Base-by-base conservation (phyloP, 1,140 invertebrate genomes). In the Idris sp. region DNA sequence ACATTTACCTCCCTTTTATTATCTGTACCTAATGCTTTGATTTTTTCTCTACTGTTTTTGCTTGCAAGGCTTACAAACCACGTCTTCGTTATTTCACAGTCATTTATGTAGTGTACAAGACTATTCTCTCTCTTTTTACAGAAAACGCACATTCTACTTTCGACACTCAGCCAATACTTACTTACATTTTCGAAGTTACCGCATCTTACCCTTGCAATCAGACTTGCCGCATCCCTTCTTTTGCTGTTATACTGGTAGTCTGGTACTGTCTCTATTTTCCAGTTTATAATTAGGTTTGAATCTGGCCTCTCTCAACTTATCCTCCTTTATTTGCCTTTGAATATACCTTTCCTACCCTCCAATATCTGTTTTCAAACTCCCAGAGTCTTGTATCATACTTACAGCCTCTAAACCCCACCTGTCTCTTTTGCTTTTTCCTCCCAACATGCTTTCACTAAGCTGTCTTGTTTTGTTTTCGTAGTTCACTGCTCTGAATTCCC, bases 401-500 rank as follows among this genome's bases (percentile, higher is more conserved):
- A 25, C 15, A 25, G 10, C 36, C n/a, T 19, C 18, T 10, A 19
- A 1, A 9, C 13, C n/a, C 15, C 40, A 67, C 13, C 26, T n/a
- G n/a, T 1, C 7, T 1, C 46, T 36, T 13, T 53, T 43, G 7
- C 19, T 22, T 6, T 61, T 48, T 28, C n/a, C 26, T 4, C n/a
- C 26, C 26, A 6, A 28, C 7, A 6, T 8, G 7, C n/a, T n/a
- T n/a, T 1, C n/a, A 1, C 7, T 28, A 1, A 1, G n/a, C 1
- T 1, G 7, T 1, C 26, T n/a, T 1, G n/a, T 4, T n/a, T 26
- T 59, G 5, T 19, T 8, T n/a, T 36, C 31, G 15, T 19, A 59
- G 0, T 46, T 46, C 13, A 59, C 4, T 14, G 56, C 43, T 28
- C 56, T 61, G 38, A 38, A 10, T 1, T 33, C 56, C 41, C 41